These are phyloP conservation scores for Nemapogon koenigi DNA, from an alignment of 2,888 invertebrate genomes.

Conservation along the genomic window DNA sequence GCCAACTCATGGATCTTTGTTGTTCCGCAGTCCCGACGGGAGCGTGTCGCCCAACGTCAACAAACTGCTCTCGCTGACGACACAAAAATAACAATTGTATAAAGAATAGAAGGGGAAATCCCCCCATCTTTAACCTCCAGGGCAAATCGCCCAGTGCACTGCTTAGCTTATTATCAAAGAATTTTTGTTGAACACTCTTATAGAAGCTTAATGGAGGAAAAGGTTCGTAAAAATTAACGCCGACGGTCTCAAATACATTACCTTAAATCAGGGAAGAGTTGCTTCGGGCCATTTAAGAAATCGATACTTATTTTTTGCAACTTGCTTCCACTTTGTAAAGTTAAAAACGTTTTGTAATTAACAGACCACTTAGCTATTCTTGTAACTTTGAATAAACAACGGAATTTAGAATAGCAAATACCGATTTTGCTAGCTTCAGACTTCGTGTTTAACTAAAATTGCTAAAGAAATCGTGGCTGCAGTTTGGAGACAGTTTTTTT, in stretches of 20 bases:
- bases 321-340: too few relatives aligned
- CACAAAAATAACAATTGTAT: slow-evolving; percentile 47
- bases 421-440: too few relatives aligned
- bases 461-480: too few relatives aligned
- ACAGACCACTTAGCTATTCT: too few relatives aligned
- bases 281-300: slow-evolving; percentile 2
- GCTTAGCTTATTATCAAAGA: slow-evolving; percentile 24
- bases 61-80: slow-evolving; percentile 28
- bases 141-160: slow-evolving; percentile 35
- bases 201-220: slow-evolving; percentile 23
- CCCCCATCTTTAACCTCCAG: slow-evolving; percentile 29
- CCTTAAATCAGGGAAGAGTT: slow-evolving; percentile 6
- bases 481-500: too few relatives aligned
- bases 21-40: too few relatives aligned
- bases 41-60: slow-evolving; percentile 7
- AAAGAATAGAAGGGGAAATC: slow-evolving; percentile 27
- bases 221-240: slow-evolving; percentile 27
- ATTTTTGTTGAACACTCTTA: slow-evolving; percentile 25
- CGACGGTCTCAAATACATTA: slow-evolving; percentile 18
- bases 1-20: slow-evolving; percentile 7
- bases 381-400: too few relatives aligned
- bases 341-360: too few relatives aligned
- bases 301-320: too few relatives aligned
- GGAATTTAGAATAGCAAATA: too few relatives aligned
- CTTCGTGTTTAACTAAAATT: too few relatives aligned